These are phyloP conservation scores for Solea solea DNA, from an alignment of 2,113 vertebrate genomes.

Conservation along the genomic window DNA sequence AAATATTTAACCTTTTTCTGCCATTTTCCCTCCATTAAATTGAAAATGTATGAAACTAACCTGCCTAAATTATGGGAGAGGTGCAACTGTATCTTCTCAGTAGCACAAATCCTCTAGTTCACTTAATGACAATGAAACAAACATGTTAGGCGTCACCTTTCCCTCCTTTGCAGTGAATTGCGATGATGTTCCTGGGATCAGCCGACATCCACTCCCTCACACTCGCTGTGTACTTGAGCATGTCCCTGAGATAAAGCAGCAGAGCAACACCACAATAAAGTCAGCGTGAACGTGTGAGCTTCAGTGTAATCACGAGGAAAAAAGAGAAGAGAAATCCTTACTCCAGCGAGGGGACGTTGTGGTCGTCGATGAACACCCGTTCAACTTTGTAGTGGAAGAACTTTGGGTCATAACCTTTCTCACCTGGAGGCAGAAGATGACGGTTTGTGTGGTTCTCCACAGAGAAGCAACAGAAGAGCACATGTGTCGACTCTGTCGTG, in stretches of 20 bases:
- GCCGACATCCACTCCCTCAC: conserved; percentile 90
- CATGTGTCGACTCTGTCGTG: conserved; percentile 1
- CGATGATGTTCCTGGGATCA: conserved; percentile 87
- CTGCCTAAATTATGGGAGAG: too few relatives aligned
- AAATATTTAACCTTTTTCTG: too few relatives aligned
- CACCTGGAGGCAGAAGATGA: conserved; percentile 81
- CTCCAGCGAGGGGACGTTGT: conserved; percentile 91
- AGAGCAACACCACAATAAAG: background rate
- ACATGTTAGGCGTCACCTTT: conserved; percentile 83
- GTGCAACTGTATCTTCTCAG: too few relatives aligned
- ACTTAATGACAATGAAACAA: background rate
- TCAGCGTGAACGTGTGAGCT: background rate
- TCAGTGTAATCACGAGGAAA: background rate
- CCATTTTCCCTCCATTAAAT: too few relatives aligned
- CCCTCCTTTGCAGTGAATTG: conserved; percentile 95
- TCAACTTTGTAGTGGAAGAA: conserved; percentile 92
- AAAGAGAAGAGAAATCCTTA: conserved; percentile 72
- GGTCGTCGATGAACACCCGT: conserved; percentile 92
- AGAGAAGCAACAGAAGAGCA: background rate
- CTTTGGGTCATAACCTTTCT: conserved; percentile 91
- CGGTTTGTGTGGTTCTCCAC: background rate
- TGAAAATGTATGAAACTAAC: too few relatives aligned
- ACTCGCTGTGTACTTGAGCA: conserved; percentile 87
- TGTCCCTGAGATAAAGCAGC: conserved; percentile 81
- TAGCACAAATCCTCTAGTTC: background rate